Base-by-base conservation (phyloP, 2,888 invertebrate species). In the Hipparchia semele region DNA sequence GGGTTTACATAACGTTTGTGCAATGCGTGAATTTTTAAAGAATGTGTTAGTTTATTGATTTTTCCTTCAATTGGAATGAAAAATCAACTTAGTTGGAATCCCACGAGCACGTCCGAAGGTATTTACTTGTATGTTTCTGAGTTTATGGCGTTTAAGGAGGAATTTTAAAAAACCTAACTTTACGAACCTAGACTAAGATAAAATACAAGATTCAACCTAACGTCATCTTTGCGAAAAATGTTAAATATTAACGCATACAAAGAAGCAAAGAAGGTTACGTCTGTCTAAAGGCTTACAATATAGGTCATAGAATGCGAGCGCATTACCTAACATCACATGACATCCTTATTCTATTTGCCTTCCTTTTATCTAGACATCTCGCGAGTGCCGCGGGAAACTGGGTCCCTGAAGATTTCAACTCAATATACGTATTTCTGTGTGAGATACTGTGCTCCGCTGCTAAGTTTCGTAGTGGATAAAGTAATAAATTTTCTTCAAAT, bases 281-380 rank as follows among this genome's bases (percentile, higher is more conserved):
- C 49, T 64, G 6, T 33, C 51, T 33, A 23, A 64, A 64, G 64
- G 6, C 23, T 64, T 23, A 13, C 64, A 23, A 23, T 23, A 23
- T 64, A 33, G 49, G 64, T 51, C 64, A 64, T 33, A 10, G 39
- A 9, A 3, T 64, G 23, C 51, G n/a, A 64, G 13, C 51, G 51
- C 51, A 64, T 64, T 64, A 64, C 64, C 64, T n/a, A 46, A 64
- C 45, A 49, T 56, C 56, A 45, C 12, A 64, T 58, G 56, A 64
- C 56, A 51, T 58, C 62, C 54, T 60, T 73, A 65, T 68, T 64
- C 68, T 72, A 59, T 69, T 73, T 69, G 53, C 72, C 69, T 69
- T 69, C 58, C 62, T 73, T 69, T 73, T 68, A 73, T 69, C 69
- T 69, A 69, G 59, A 46, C 39, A 69, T 65, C 56, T 51, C 64